A percentile compares a stretch with the other conserved stretches of the same genome.
These are phyloP conservation scores for Oxyteleia sp. DNA, from an alignment of 2,888 invertebrate genomes.

Conservation along the genomic window DNA sequence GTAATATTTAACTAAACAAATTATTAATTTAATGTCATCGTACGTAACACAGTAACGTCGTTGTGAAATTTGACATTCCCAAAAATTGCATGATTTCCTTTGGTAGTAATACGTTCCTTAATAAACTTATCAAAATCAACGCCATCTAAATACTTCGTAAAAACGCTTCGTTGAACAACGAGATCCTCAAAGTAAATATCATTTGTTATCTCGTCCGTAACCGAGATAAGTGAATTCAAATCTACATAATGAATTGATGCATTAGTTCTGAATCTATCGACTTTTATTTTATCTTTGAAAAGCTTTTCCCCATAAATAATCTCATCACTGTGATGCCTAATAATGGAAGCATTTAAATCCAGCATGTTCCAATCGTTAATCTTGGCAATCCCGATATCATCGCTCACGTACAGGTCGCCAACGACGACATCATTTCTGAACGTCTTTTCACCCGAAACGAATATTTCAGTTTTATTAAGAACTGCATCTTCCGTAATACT, in stretches of 20 bases:
- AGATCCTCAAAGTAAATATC: constrained; percentile 77
- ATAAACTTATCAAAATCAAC: constrained; percentile 80
- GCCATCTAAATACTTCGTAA: constrained; percentile 76
- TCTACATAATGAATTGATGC: constrained; percentile 73
- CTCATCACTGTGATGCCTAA: constrained; percentile 73
- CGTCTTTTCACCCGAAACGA: constrained; percentile 77
- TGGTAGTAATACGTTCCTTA: constrained; percentile 76
- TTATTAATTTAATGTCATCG: too few relatives aligned
- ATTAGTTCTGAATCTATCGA: constrained; percentile 72
- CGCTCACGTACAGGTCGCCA: constrained; percentile 71
- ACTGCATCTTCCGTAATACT: constrained; percentile 77
- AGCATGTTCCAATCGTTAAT: constrained; percentile 78
- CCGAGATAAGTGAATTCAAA: constrained; percentile 67
- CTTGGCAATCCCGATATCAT: constrained; percentile 73
- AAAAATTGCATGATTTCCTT: constrained; percentile 72
- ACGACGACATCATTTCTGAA: constrained; percentile 75
- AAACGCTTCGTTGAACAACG: constrained; percentile 52
- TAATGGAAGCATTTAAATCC: constrained; percentile 78
- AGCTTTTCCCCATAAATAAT: constrained; percentile 67
- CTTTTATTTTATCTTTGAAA: constrained; percentile 74
- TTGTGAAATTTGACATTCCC: constrained; percentile 77
- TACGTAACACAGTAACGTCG: constrained; percentile 78
- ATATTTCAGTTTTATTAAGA: constrained; percentile 21
- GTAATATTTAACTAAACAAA: too few relatives aligned
- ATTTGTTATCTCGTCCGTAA: constrained; percentile 73